phyloP scores from a whole-genome alignment of 2,113 vertebrate species.

The Chamaea fasciata region DNA sequence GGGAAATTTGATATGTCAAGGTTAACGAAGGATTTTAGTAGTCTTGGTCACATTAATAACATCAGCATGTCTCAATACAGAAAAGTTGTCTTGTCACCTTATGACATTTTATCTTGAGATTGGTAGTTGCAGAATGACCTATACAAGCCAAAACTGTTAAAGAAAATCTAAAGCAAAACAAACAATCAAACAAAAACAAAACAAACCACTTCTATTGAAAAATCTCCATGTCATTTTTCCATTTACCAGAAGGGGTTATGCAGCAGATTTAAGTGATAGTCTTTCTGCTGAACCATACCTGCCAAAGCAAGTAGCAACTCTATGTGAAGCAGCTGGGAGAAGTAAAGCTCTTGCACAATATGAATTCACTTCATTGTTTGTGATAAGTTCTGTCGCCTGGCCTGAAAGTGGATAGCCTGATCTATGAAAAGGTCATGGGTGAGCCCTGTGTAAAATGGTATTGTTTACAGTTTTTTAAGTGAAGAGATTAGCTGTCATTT shows the following conservation, averaged over 20 bases:
- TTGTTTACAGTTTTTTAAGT: constrained; percentile 95
- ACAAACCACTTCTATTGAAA: background rate
- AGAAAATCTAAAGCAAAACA: background rate
- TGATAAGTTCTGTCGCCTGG: constrained; percentile 42
- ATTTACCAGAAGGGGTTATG: background rate
- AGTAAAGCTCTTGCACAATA: constrained; percentile 33
- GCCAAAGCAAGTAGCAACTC: background rate
- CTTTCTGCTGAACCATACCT: background rate
- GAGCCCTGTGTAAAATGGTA: constrained; percentile 87
- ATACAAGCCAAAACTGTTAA: background rate
- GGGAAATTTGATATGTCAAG: background rate
- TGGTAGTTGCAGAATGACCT: background rate
- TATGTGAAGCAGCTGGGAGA: background rate
- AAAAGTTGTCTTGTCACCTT: background rate
- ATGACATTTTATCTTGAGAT: background rate
- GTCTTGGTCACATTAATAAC: background rate
- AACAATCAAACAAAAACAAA: background rate
- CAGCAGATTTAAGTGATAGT: background rate
- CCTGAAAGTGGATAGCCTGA: constrained; percentile 67
- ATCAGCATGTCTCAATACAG: background rate
- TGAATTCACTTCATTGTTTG: constrained; percentile 48
- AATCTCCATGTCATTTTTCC: background rate
- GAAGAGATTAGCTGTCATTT: constrained; percentile 94
- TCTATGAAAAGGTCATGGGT: constrained; percentile 76
- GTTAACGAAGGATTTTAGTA: constrained; percentile 17